A percentile compares a stretch with the other conserved stretches of the same genome.
phyloP scores from a whole-genome alignment of 2,888 invertebrate genomes.

The Lepeophtheirus nordmannii region DNA sequence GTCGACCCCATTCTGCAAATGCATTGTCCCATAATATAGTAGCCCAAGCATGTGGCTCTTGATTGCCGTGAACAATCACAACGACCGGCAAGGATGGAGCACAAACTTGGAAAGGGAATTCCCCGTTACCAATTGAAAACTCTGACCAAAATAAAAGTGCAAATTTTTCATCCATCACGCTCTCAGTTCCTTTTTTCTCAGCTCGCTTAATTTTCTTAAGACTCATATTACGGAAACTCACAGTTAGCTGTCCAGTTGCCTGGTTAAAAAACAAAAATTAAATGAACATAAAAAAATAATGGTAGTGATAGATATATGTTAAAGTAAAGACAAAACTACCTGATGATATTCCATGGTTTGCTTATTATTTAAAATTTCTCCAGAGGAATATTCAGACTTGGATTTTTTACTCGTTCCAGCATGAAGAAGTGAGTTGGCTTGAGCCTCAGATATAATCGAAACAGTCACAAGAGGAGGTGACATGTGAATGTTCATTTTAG shows the following conservation, averaged over 20 bases:
- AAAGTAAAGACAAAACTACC: constrained; percentile 49
- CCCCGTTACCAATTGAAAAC: constrained; percentile 76
- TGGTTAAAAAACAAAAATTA: not conserved
- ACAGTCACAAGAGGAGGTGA: constrained; percentile 63
- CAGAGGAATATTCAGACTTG: constrained; percentile 40
- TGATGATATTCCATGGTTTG: constrained; percentile 88
- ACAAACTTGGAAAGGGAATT: constrained; percentile 63
- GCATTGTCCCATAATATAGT: constrained; percentile 99
- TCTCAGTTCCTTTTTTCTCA: constrained; percentile 91
- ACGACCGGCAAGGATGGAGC: constrained; percentile 92
- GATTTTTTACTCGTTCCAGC: constrained; percentile 8
- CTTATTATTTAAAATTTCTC: constrained; percentile 85
- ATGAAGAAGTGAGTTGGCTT: constrained; percentile 21
- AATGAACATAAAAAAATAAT: constrained; percentile 8
- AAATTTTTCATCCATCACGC: constrained; percentile 94
- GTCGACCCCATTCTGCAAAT: constrained; percentile 79
- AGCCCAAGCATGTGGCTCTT: constrained; percentile 97
- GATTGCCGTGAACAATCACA: constrained; percentile 97
- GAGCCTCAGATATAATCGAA: constrained; percentile 18
- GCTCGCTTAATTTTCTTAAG: constrained; percentile 85
- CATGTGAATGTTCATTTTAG: constrained; percentile 83
- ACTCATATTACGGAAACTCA: constrained; percentile 57
- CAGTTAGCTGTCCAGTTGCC: constrained; percentile 16
- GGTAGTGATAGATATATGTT: too few relatives aligned
- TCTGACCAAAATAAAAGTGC: constrained; percentile 81